phyloP scores from a whole-genome alignment of 1,140 invertebrate species.

The Scaptomyza graminum region DNA sequence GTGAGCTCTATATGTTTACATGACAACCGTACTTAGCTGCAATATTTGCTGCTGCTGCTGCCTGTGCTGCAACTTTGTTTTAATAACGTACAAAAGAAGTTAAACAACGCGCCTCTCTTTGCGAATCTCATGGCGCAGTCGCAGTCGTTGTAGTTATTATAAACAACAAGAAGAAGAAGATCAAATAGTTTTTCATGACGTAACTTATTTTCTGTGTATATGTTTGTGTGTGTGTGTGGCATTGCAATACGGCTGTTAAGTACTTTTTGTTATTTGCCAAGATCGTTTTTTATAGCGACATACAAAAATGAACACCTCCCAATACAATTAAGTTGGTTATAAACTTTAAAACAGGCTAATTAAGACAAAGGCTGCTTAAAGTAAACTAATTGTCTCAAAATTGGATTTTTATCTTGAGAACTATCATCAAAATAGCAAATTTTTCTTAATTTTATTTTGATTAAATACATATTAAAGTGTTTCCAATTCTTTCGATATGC shows the following conservation, averaged over 20 bases:
- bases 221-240: no score
- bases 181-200: constrained; percentile 14
- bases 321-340: no score
- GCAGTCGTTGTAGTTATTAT: not conserved
- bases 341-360: no score
- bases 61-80: constrained; percentile 8
- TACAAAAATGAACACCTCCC: not conserved
- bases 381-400: no score
- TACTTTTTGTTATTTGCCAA: not conserved
- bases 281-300: not conserved
- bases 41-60: no score
- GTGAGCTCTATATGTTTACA: constrained; percentile 2
- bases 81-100: constrained; percentile 28
- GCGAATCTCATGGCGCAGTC: constrained; percentile 24
- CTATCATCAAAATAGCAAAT: no score
- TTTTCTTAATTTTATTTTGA: no score
- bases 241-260: no score
- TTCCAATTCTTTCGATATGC: not conserved
- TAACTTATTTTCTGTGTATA: not conserved
- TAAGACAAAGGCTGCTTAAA: no score
- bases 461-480: not conserved
- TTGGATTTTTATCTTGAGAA: no score
- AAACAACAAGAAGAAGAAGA: not conserved
- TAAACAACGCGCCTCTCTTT: constrained; percentile 32
- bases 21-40: not conserved